Conservation (phyloP, 2,888 invertebrate species). For the Muscina levida region DNA sequence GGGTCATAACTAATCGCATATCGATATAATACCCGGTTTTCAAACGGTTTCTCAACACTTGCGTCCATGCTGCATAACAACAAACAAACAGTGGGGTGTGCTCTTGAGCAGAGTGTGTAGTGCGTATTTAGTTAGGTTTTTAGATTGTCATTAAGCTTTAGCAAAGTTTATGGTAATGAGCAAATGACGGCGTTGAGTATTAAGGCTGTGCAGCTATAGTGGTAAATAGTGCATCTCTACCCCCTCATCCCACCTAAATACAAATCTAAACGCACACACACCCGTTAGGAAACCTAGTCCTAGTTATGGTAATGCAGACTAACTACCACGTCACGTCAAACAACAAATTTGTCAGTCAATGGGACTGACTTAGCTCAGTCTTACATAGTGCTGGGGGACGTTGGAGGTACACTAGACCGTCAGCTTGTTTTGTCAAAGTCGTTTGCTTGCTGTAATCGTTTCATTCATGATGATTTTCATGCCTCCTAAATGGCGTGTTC, state of each 20-base stretch:
- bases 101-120: no score
- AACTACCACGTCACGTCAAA: slow-evolving; percentile 3
- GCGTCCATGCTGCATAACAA: no score
- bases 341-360: slow-evolving; percentile 34
- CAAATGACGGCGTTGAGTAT: slow-evolving; percentile 8
- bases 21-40: no score
- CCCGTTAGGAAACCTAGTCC: not conserved
- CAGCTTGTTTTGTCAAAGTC: slow-evolving; percentile 47
- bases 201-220: not conserved
- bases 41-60: no score
- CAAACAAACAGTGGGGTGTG: no score
- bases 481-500: slow-evolving; percentile 54
- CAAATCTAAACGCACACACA: not conserved
- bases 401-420: slow-evolving; percentile 32
- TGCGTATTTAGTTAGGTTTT: slow-evolving; percentile 23
- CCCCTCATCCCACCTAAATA: no score
- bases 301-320: not conserved
- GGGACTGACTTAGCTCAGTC: not conserved
- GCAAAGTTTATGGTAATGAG: slow-evolving; percentile 31
- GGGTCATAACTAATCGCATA: no score
- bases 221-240: no score
- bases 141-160: not conserved
- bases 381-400: not conserved
- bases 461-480: slow-evolving; percentile 22
- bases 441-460: not conserved